phyloP scores from a whole-genome alignment of 2,797 vertebrate species.

The Coregonus ussuriensis region DNA sequence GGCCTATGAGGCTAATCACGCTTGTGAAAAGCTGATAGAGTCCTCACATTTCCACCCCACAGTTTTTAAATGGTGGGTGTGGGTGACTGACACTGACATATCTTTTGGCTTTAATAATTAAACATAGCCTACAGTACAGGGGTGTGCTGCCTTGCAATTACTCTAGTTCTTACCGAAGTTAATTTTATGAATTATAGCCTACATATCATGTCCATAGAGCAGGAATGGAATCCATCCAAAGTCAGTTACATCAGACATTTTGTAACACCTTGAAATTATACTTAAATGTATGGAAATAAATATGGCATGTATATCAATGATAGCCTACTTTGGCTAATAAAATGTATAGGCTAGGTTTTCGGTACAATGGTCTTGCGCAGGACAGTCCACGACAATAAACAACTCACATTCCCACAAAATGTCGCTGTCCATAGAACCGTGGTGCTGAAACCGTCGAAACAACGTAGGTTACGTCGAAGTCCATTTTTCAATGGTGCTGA shows the following conservation, averaged over 20 bases:
- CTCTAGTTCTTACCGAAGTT: not conserved
- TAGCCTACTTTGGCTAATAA: not conserved
- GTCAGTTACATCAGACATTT: not conserved
- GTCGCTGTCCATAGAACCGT: constrained; percentile 41
- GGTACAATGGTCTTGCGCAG: not conserved
- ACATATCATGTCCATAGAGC: not conserved
- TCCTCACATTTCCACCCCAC: not conserved
- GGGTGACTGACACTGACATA: not conserved
- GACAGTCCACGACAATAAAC: not conserved
- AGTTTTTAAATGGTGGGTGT: not conserved
- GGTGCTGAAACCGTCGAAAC: constrained; percentile 48
- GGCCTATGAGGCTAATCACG: no score
- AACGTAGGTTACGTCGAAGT: constrained; percentile 18
- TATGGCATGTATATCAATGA: not conserved
- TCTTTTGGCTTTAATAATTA: constrained; percentile 23
- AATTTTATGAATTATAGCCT: constrained; percentile 18
- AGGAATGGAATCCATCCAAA: not conserved
- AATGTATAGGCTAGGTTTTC: not conserved
- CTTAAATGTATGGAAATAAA: not conserved
- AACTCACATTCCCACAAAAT: not conserved
- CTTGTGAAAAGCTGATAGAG: no score
- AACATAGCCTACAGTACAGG: not conserved
- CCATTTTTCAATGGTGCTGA: constrained; percentile 40
- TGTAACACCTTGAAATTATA: not conserved
- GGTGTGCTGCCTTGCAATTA: not conserved